Percentiles rank a stretch among this genome's conserved stretches.
Evolutionary conservation across 2,113 vertebrate genomes (phyloP).

Genomic region (Mixornis gularis): DNA sequence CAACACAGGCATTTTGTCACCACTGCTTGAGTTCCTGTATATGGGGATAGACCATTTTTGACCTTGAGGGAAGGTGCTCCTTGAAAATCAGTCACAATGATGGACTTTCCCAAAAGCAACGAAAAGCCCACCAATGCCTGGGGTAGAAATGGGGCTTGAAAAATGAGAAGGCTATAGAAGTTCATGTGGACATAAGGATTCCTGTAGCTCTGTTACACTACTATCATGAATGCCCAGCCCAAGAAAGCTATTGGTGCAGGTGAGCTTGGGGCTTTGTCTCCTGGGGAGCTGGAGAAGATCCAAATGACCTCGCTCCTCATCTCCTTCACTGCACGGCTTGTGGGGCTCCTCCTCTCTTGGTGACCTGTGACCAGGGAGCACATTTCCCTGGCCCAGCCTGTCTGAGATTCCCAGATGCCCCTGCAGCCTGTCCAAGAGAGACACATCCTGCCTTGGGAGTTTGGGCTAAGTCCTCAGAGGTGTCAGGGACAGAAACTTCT

Average conservation of each 20-base stretch:
- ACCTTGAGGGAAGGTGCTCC: neutral
- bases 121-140: conserved; percentile 89
- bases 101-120: conserved; percentile 82
- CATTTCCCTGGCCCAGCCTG: neutral
- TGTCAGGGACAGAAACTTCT: neutral
- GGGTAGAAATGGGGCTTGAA: conserved; percentile 85
- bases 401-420: neutral
- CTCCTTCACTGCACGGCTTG: neutral
- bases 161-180: conserved; percentile 86
- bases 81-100: conserved; percentile 62
- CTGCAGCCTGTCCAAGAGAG: neutral
- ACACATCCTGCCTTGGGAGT: neutral
- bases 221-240: conserved; percentile 83
- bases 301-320: neutral
- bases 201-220: conserved; percentile 83
- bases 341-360: neutral
- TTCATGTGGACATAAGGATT: conserved; percentile 87
- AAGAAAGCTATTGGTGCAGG: conserved; percentile 71
- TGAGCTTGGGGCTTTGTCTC: neutral
- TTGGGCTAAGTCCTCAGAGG: neutral
- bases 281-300: neutral
- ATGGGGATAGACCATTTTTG: neutral
- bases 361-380: neutral
- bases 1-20: neutral
- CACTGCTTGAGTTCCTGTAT: neutral